Evolutionary conservation across 2,888 invertebrate species (phyloP), one percentile per base, ranked within the genome.

Genomic region (Microctonus aethiopoides): DNA sequence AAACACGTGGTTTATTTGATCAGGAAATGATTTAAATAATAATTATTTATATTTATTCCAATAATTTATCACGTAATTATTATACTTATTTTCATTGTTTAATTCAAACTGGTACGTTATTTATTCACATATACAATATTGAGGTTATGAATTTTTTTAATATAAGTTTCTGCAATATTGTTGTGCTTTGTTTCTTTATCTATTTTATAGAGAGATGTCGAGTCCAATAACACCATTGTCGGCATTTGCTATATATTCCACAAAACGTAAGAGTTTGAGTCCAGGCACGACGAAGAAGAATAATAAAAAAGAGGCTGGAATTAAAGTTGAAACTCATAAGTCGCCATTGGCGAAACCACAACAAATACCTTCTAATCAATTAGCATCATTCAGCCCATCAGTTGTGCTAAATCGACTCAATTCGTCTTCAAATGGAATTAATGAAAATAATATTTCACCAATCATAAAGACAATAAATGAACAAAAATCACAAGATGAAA

Each of bases 201-300:
- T n/a, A n/a, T n/a, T n/a, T n/a, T n/a, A n/a, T n/a, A n/a, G n/a
- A n/a, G n/a, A 68, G 62, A 74, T 74, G 74, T 46, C 54, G 7
- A 59, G 46, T 57, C 26, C 67, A 1, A 74, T 63, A 1, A 54
- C 64, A 16, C 71, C 66, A 20, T 13, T 77, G n/a, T 80, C 81
- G 54, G 81, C 81, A 29, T 82, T 80, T 68, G 76, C 78, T n/a
- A 76, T 77, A 0, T 79, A 81, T 69, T 77, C 79, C 0, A 70
- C 54, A 26, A 77, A 75, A 63, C 74, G 77, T 22, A 75, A 69
- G 66, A 73, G 61, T 61, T 6, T 22, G 6, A 71, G 52, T 16
- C 1, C 64, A 13, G 22, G 36, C 9, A 39, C 46, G 1, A 0
- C 63, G 10, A 74, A 72, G 41, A 75, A 71, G 54, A 20, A 60